Evolutionary conservation across 1,140 invertebrate species (phyloP).

Genomic region (Cotesia glomerata): DNA sequence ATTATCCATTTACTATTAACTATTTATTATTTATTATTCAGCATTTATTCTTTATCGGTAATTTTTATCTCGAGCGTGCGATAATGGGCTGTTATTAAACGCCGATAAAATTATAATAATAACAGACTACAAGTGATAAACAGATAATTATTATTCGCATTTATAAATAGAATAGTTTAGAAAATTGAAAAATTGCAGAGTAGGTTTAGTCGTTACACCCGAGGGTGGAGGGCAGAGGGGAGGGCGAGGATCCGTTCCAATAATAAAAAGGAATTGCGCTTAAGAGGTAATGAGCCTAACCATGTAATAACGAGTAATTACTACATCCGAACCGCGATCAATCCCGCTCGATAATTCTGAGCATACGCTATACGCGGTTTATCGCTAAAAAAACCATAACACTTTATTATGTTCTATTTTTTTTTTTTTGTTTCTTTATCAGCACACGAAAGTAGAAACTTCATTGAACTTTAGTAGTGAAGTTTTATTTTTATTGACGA

Average conservation of each 20-base stretch:
- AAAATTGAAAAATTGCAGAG: conserved; percentile 18
- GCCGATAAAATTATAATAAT: background rate
- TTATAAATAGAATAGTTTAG: conserved; percentile 6
- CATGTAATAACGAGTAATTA: conserved; percentile 36
- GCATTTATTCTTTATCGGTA: too few relatives aligned
- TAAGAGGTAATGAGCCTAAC: conserved; percentile 35
- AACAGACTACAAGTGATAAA: background rate
- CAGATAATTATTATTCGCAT: background rate
- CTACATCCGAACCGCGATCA: conserved; percentile 21
- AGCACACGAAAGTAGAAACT: background rate
- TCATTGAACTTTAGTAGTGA: too few relatives aligned
- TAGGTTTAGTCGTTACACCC: background rate
- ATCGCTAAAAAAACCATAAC: conserved; percentile 22
- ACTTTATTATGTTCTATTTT: conserved; percentile 21
- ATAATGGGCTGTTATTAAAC: background rate
- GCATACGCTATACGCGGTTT: conserved; percentile 24
- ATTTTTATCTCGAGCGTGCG: background rate
- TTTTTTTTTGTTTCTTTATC: background rate
- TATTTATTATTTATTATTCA: too few relatives aligned
- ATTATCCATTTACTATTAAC: too few relatives aligned
- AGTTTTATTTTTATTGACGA: too few relatives aligned
- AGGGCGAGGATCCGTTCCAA: background rate
- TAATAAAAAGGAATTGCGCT: conserved; percentile 31
- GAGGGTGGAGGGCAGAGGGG: background rate
- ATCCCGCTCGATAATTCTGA: conserved; percentile 36